phyloP scores from a whole-genome alignment of 2,888 invertebrate genomes.

The Drosophila pseudotakahashii region DNA sequence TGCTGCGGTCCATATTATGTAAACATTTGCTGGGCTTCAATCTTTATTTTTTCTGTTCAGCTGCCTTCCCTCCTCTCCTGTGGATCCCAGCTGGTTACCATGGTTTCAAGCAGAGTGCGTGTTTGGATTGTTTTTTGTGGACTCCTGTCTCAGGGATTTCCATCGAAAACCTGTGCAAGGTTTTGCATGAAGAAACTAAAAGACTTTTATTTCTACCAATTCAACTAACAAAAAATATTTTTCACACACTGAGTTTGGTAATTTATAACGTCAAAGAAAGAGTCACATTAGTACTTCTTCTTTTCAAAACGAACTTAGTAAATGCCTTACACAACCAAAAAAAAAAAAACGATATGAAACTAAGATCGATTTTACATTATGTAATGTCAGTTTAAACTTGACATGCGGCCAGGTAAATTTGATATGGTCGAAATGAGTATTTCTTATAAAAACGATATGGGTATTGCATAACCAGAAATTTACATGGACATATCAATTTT shows the following conservation, averaged over 20 bases:
- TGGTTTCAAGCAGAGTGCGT: constrained; percentile 7
- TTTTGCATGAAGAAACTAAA: constrained; percentile 24
- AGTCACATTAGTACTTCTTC: not conserved
- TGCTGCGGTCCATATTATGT: constrained; percentile 56
- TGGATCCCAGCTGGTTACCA: constrained; percentile 7
- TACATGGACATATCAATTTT: too few relatives aligned
- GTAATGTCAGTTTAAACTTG: too few relatives aligned
- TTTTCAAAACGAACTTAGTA: too few relatives aligned
- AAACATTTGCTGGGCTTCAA: constrained; percentile 52
- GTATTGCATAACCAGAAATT: too few relatives aligned
- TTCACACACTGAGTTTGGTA: not conserved
- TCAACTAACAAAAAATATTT: constrained; percentile 1
- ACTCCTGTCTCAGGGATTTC: constrained; percentile 25
- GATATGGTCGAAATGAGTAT: too few relatives aligned
- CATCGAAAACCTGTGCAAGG: constrained; percentile 39
- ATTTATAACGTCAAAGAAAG: not conserved
- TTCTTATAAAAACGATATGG: too few relatives aligned
- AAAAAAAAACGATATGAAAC: too few relatives aligned
- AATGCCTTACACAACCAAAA: too few relatives aligned
- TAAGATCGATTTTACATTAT: too few relatives aligned
- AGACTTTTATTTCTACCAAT: not conserved
- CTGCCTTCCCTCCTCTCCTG: not conserved
- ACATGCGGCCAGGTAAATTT: too few relatives aligned
- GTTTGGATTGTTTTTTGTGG: constrained; percentile 9
- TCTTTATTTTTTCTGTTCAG: constrained; percentile 31